Evolutionary conservation across 2,113 vertebrate genomes (phyloP).

Genomic region (Bungarus multicinctus): DNA sequence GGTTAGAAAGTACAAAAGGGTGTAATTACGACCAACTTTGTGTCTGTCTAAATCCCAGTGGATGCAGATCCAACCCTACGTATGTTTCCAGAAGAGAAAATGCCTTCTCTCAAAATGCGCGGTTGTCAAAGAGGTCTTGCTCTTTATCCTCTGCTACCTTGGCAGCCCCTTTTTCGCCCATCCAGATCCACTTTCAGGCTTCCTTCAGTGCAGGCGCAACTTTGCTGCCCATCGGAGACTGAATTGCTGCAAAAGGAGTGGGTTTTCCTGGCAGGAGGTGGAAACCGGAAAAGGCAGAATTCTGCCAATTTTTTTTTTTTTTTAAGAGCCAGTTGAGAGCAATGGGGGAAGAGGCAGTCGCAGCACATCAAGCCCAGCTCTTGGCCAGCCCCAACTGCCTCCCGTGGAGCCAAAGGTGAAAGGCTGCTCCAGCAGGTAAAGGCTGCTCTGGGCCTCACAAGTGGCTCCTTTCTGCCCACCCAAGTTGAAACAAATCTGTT

Average conservation of each 20-base stretch:
- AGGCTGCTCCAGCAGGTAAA: constrained; percentile 38
- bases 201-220: background rate
- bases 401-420: constrained; percentile 40
- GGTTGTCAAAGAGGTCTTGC: no score
- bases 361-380: background rate
- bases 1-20: background rate
- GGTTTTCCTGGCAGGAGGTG: constrained; percentile 64
- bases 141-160: background rate
- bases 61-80: background rate
- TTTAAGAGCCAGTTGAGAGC: constrained; percentile 3
- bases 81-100: background rate
- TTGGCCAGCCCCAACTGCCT: background rate
- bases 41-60: background rate
- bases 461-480: constrained; percentile 66
- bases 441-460: constrained; percentile 45
- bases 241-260: constrained; percentile 59
- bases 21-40: background rate
- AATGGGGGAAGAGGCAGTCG: constrained; percentile 13
- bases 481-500: constrained; percentile 62
- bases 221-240: constrained; percentile 53
- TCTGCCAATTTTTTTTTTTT: no score
- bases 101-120: background rate
- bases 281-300: background rate
- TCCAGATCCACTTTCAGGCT: background rate
- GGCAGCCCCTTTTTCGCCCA: background rate